Base-by-base conservation (phyloP, 1,140 invertebrate genomes). In the Diachasmimorpha longicaudata region DNA sequence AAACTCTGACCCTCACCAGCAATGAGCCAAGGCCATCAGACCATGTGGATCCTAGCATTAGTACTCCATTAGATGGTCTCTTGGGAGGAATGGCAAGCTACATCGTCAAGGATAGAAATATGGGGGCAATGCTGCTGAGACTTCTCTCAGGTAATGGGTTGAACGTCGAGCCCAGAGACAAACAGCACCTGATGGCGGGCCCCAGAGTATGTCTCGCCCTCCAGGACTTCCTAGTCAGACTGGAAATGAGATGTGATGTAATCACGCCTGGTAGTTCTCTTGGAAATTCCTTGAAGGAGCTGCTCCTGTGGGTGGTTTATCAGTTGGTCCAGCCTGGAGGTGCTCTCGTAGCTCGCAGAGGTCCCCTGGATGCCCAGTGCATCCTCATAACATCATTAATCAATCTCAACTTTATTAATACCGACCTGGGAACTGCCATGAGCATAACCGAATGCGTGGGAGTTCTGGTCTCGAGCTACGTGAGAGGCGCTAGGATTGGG, bases 361-460 rank as follows among this genome's bases (percentile, higher is more conserved):
- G 95, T n/a, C 95, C 95, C 14, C 86, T 96, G 8, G 95, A 96
- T 90, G 95, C 94, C 0, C 95, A 96, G 83, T 93, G 92, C 81
- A 92, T 93, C 80, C 88, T 96, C 55, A 88, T 96, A 46, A 92
- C 93, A 14, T 91, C 92, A 25, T 84, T 95, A 36, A 82, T 93
- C 0, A 90, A 92, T 83, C 86, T 94, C 48, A 91, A 93, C 77
- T 95, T 93, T 81, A 88, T 90, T 14, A 92, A 93, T 75, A 91
- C 93, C 0, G 93, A 95, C 84, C 87, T 94, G 25, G 92, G 91
- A 78, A 93, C 93, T 77, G 92, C 92, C 2, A 92, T 95, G 82
- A 94, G 92, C 81, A 93, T 95, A 52, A 91, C 94, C 0, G 93
- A 94, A 85, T 93, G 93, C 79, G 92, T 94, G 75, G 93, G 93